Conservation (phyloP, 2,888 invertebrate species). For the Pherbina coryleti region DNA sequence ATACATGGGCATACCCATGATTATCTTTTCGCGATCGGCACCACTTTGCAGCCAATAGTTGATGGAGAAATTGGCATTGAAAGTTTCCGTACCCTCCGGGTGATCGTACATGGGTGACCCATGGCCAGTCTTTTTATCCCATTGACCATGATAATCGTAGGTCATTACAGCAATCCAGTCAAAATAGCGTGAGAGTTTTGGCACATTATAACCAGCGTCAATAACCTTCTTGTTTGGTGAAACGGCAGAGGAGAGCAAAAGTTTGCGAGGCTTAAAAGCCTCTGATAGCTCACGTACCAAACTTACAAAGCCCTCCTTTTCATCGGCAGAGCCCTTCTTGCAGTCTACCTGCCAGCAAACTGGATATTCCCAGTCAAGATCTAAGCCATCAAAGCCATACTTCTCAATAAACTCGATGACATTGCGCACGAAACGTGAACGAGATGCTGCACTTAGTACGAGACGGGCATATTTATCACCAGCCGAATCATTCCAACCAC, state of each 20-base stretch:
- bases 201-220: slow-evolving; percentile 87
- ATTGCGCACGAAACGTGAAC: slow-evolving; percentile 81
- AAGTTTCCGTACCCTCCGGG: slow-evolving; percentile 79
- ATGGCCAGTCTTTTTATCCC: slow-evolving; percentile 92
- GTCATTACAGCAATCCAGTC: slow-evolving; percentile 94
- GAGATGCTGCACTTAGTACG: slow-evolving; percentile 79
- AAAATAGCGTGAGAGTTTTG: slow-evolving; percentile 79
- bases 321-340: slow-evolving; percentile 83
- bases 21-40: slow-evolving; percentile 81
- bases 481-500: slow-evolving; percentile 95
- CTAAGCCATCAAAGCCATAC: slow-evolving; percentile 89
- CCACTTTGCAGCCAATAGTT: slow-evolving; percentile 88
- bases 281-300: slow-evolving; percentile 81
- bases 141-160: slow-evolving; percentile 92
- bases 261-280: slow-evolving; percentile 79
- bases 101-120: slow-evolving; percentile 88
- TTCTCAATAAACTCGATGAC: slow-evolving; percentile 83
- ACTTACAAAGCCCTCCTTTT: slow-evolving; percentile 82
- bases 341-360: slow-evolving; percentile 93
- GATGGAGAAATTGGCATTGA: slow-evolving; percentile 89
- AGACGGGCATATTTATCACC: slow-evolving; percentile 89
- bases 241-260: slow-evolving; percentile 85
- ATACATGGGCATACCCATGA: slow-evolving; percentile 91
- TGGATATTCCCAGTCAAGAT: slow-evolving; percentile 95
- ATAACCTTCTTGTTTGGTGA: slow-evolving; percentile 87